Evolutionary conservation across 2,888 invertebrate species (phyloP), one percentile per base, ranked within the genome.

Genomic region (Sphecodes monilicornis): DNA sequence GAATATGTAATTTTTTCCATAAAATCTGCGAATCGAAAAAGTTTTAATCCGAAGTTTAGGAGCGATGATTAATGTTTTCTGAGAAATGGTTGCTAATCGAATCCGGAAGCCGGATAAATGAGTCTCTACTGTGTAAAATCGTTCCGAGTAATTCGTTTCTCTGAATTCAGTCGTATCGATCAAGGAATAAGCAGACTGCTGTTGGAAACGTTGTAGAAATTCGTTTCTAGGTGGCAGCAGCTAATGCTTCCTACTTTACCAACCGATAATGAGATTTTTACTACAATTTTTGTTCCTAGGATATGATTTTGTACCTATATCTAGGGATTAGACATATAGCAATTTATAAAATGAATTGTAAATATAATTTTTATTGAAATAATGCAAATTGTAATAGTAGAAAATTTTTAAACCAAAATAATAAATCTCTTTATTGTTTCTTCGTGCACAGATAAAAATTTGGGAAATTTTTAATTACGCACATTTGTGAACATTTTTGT

Each of bases 221-320:
- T 66, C 60, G 74, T 66, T 39, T 73, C 66, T 66, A 89, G 89
- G 79, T 86, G 88, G 89, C 88, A 87, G 78, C 80, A 78, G 74
- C 18, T 32, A 71, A 50, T 76, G 57, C 54, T 88, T 76, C 70
- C 89, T 89, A n/a, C 78, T 68, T 89, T 89, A 89, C 80, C 89
- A 46, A 75, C 86, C 5, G 73, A 73, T 70, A 69, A 43, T 29
- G 32, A 16, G 70, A 57, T 29, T 26, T 68, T 76, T 54, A 64
- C 64, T 29, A 46, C n/a, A 22, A 16, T 29, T 43, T 70, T 66
- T 66, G 11, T 66, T 4, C 36, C 66, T n/a, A 36, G 22, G 10
- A 66, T 36, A 16, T 22, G 22, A 66, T 66, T 66, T 66, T 3
- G 11, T 11, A 66, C 22, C 36, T 39, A 66, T 0, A 39, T 66